phyloP scores from a whole-genome alignment of 1,140 invertebrate species.

The Tetramorium parvispinum region DNA sequence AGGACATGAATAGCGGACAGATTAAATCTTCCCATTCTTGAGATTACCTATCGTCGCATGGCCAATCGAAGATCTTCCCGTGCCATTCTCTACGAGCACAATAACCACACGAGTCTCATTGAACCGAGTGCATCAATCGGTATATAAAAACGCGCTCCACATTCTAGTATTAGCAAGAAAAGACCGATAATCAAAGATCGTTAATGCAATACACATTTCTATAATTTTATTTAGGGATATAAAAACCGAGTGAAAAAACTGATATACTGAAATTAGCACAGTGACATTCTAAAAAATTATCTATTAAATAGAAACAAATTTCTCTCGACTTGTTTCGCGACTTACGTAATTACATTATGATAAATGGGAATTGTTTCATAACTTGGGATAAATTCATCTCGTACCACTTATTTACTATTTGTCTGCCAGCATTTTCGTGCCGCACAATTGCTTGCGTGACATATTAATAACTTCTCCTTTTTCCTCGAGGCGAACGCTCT shows the following conservation, averaged over 20 bases:
- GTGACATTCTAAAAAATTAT: neutral
- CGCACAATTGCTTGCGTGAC: neutral
- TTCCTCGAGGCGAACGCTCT: neutral
- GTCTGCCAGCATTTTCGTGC: neutral
- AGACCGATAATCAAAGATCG: neutral
- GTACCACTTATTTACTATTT: neutral
- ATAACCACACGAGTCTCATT: slow-evolving; percentile 30
- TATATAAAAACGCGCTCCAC: neutral
- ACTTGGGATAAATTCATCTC: neutral
- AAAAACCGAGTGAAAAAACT: neutral
- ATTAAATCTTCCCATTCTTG: slow-evolving; percentile 33
- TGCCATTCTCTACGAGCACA: slow-evolving; percentile 23
- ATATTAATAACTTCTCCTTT: slow-evolving; percentile 14
- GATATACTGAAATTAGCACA: neutral
- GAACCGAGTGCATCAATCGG: neutral
- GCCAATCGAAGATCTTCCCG: slow-evolving; percentile 3
- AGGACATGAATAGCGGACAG: slow-evolving; percentile 22
- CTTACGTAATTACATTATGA: too few relatives aligned
- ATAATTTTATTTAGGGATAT: neutral
- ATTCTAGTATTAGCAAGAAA: neutral
- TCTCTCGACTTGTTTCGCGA: neutral
- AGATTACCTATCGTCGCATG: neutral
- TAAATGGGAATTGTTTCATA: neutral
- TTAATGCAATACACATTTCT: neutral
- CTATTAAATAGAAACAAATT: neutral